Conservation (phyloP, 2,113 vertebrate species). For the Psilopsiagon aurifrons region DNA sequence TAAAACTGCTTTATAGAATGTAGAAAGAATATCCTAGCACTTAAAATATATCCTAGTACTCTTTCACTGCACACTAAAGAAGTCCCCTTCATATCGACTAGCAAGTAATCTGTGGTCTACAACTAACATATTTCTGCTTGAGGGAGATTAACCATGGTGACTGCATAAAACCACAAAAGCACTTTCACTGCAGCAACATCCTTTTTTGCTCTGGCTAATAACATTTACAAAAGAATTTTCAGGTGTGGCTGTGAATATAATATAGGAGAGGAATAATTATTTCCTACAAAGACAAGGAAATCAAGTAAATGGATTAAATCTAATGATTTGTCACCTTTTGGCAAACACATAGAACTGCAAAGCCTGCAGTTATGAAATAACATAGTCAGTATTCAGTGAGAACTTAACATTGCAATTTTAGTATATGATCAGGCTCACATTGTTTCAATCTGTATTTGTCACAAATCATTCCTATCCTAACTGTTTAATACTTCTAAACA, state of each 20-base stretch:
- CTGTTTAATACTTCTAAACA: neutral
- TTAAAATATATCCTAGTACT: neutral
- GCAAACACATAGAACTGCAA: neutral
- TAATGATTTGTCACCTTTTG: neutral
- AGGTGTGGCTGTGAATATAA: neutral
- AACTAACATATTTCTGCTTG: neutral
- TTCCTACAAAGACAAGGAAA: slow-evolving; percentile 11
- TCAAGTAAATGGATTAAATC: neutral
- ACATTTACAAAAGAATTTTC: neutral
- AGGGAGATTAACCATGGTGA: neutral
- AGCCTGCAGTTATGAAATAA: neutral
- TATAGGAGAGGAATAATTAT: neutral
- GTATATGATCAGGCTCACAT: neutral
- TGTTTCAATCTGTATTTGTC: neutral
- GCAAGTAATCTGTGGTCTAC: neutral
- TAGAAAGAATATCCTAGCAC: neutral
- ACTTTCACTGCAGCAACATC: neutral
- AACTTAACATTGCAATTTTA: neutral
- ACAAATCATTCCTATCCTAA: neutral
- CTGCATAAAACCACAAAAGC: neutral
- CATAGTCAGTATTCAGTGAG: neutral
- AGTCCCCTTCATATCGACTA: neutral
- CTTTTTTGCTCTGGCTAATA: neutral
- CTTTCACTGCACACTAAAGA: neutral
- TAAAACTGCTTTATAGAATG: neutral